phyloP scores from a whole-genome alignment of 64 coral and sea anemone genomes.

The Montipora foliosa region DNA sequence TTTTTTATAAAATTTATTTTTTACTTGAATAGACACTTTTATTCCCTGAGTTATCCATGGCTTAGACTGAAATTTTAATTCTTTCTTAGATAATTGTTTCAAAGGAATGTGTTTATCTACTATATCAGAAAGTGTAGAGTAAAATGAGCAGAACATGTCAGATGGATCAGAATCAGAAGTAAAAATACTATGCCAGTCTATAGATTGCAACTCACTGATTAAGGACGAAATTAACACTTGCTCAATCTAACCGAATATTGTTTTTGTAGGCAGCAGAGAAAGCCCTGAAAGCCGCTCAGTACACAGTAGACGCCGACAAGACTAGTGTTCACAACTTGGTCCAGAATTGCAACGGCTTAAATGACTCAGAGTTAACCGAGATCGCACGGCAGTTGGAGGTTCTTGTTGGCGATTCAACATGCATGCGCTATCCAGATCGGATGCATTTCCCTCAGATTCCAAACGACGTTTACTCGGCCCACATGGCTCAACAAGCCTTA shows the following conservation, averaged over 20 bases:
- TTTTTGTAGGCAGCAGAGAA: conserved; percentile 15
- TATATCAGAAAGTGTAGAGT: no score
- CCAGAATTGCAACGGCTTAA: neutral
- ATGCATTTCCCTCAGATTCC: conserved; percentile 1
- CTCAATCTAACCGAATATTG: neutral
- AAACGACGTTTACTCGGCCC: neutral
- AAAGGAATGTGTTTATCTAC: no score
- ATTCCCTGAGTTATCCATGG: no score
- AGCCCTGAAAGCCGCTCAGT: conserved; percentile 29
- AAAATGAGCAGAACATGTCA: no score
- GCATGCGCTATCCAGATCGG: conserved; percentile 28
- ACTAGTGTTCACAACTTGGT: neutral
- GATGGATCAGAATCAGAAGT: no score
- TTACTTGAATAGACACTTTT: no score
- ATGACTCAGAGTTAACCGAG: neutral
- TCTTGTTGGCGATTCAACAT: neutral
- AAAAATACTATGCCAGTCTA: no score
- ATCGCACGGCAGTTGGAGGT: neutral
- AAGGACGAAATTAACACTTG: neutral
- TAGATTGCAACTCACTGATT: no score
- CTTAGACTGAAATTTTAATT: no score
- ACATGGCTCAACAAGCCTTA: neutral
- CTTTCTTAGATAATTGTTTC: no score
- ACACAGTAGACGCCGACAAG: no score
- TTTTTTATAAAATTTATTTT: no score